Conservation (phyloP, 2,797 vertebrate species). For the Myotis vivesi region DNA sequence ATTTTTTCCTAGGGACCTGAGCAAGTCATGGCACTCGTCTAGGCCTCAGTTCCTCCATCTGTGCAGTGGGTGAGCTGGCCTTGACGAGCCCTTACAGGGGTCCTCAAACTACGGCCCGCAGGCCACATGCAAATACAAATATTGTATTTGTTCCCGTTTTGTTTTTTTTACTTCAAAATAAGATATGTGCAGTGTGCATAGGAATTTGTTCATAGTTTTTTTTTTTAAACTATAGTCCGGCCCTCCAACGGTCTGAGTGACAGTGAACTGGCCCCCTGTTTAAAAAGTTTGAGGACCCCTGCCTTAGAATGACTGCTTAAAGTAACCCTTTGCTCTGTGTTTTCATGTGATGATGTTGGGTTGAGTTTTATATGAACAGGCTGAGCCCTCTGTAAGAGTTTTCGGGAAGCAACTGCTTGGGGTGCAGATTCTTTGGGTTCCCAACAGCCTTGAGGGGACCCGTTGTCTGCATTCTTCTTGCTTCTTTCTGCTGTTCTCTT, state of each 20-base stretch:
- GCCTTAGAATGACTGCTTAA: background rate
- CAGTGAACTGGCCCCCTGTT: too few species aligned
- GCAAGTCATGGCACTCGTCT: background rate
- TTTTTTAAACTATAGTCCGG: too few species aligned
- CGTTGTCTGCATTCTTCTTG: background rate
- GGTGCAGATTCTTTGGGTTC: background rate
- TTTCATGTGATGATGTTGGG: background rate
- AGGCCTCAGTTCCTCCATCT: background rate
- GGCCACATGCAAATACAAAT: too few species aligned
- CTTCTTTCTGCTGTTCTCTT: background rate
- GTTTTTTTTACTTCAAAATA: too few species aligned
- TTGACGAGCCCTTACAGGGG: background rate
- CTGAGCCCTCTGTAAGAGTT: background rate
- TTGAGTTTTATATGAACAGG: background rate
- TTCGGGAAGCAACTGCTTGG: background rate
- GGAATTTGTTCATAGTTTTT: too few species aligned
- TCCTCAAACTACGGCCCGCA: too few species aligned
- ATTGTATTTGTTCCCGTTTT: too few species aligned
- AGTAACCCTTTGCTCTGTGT: background rate
- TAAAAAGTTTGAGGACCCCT: too few species aligned
- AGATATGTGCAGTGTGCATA: too few species aligned
- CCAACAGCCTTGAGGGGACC: background rate
- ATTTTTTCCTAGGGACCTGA: background rate
- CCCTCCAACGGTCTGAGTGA: too few species aligned
- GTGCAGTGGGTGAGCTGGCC: background rate